These are phyloP conservation scores for Cyphomyrus discorhynchus DNA, from an alignment of 2,113 vertebrate genomes.

Conservation along the genomic window DNA sequence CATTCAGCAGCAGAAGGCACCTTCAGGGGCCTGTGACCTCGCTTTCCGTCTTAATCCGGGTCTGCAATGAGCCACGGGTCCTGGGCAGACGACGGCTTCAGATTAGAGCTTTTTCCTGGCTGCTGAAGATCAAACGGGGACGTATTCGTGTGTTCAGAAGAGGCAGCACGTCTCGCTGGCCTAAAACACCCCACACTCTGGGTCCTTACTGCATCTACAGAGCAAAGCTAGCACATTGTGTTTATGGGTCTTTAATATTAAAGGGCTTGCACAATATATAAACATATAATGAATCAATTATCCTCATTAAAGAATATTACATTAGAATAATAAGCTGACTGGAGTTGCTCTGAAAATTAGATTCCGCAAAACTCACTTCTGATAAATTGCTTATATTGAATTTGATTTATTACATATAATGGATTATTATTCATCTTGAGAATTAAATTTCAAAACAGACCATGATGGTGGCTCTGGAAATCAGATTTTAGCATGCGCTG, in stretches of 20 bases:
- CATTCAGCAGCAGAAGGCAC: slow-evolving; percentile 17
- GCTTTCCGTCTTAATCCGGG: neutral
- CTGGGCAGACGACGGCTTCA: neutral
- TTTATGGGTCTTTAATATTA: neutral
- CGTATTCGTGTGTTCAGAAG: neutral
- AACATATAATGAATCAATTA: neutral
- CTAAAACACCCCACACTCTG: neutral
- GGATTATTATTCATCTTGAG: neutral
- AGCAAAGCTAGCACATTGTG: neutral
- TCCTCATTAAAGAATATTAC: neutral
- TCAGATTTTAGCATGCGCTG: neutral
- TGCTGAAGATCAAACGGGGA: neutral
- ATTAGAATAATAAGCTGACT: neutral
- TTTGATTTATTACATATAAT: neutral
- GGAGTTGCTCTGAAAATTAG: neutral
- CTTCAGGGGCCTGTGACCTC: neutral
- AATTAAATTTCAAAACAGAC: neutral
- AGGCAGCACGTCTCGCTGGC: neutral
- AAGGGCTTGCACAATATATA: neutral
- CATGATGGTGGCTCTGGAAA: neutral
- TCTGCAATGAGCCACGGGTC: neutral
- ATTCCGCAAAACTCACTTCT: neutral
- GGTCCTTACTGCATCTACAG: neutral
- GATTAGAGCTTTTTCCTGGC: neutral
- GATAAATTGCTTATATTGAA: slow-evolving; percentile 2